A percentile compares a stretch with the other conserved stretches of the same genome.
phyloP scores from a whole-genome alignment of 2,797 vertebrate genomes.

The Otolemur crassicaudatus region DNA sequence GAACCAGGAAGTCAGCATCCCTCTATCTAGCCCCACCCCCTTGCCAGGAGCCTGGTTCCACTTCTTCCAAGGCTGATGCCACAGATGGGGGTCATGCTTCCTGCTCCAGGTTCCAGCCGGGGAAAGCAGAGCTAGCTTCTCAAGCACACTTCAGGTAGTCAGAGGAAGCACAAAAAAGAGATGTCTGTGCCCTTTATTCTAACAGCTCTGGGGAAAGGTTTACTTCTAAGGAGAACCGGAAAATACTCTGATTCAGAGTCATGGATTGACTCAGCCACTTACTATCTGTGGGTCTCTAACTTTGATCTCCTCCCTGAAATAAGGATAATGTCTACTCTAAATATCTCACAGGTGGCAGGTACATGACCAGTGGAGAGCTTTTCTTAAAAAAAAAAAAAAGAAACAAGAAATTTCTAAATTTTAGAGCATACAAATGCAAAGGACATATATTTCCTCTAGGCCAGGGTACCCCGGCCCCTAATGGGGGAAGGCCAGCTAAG shows the following conservation, averaged over 20 bases:
- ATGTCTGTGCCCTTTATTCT: background rate
- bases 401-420: background rate
- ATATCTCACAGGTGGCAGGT: background rate
- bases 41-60: background rate
- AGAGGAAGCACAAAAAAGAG: background rate
- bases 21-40: background rate
- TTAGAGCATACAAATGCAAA: background rate
- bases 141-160: background rate
- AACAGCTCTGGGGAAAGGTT: background rate
- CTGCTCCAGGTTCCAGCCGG: background rate
- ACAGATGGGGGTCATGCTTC: background rate
- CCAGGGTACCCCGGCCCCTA: background rate
- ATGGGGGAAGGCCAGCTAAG: background rate
- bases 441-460: background rate
- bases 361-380: background rate
- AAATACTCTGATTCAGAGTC: background rate
- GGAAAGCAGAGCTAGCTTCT: background rate
- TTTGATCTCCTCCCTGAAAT: background rate
- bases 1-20: background rate
- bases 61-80: background rate
- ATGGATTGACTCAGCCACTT: background rate
- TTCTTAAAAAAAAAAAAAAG: background rate
- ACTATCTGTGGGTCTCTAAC: background rate
- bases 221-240: background rate
- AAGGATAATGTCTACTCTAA: background rate